A percentile compares a stretch with the other conserved stretches of the same genome.
Conservation (phyloP, 2,113 vertebrate genomes). For the Jacana jacana region DNA sequence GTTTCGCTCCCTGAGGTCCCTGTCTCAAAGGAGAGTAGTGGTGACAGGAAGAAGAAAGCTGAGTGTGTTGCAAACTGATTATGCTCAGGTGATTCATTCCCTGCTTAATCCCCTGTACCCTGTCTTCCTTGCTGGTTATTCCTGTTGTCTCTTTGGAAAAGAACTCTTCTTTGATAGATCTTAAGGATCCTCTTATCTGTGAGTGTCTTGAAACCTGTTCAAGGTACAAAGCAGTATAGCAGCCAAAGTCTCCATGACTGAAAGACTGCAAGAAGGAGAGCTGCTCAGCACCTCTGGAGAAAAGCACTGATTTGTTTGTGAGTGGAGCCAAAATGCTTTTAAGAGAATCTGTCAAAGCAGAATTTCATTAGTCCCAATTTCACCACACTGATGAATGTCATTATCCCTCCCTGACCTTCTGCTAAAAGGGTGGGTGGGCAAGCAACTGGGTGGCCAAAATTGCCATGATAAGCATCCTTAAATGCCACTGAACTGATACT, state of each 20-base stretch:
- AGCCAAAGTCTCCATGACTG: background rate
- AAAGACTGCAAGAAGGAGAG: background rate
- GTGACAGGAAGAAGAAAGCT: background rate
- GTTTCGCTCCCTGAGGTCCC: background rate
- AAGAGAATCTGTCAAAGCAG: background rate
- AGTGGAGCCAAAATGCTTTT: background rate
- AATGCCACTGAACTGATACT: background rate
- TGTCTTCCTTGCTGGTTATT: background rate
- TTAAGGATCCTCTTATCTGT: background rate
- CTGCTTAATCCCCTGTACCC: background rate
- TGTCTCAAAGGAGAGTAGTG: background rate
- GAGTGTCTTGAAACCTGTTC: background rate
- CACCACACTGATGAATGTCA: background rate
- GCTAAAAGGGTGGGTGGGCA: background rate
- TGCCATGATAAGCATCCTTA: background rate
- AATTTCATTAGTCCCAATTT: background rate
- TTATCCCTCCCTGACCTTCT: background rate
- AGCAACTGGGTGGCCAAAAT: background rate
- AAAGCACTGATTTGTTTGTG: background rate
- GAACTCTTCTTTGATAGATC: background rate
- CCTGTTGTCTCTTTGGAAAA: background rate
- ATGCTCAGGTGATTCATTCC: background rate
- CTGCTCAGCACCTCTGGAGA: background rate
- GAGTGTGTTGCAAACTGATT: background rate
- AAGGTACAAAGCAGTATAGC: background rate